Conservation (phyloP, 2,113 vertebrate genomes). For the Hippolais icterina region DNA sequence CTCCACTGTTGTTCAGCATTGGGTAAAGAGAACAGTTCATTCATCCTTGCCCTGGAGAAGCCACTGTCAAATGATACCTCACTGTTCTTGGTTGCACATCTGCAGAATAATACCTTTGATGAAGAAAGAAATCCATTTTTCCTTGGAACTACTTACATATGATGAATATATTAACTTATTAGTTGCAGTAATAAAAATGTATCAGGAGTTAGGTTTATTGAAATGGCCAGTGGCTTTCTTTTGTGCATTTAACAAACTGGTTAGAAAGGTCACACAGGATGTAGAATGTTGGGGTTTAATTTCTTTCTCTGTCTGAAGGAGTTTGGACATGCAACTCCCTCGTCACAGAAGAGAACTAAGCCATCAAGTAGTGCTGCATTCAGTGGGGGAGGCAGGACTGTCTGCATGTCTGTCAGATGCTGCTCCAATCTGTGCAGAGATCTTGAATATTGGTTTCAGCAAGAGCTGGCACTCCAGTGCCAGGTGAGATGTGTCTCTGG, state of each 20-base stretch:
- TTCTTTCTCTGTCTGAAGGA: background rate
- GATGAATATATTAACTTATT: background rate
- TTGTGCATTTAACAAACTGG: background rate
- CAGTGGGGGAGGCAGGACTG: background rate
- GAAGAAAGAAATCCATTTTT: background rate
- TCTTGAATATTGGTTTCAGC: background rate
- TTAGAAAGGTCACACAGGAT: background rate
- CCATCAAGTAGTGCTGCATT: background rate
- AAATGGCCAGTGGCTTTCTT: background rate
- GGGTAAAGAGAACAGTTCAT: background rate
- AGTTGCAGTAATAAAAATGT: background rate
- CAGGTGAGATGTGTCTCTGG: background rate
- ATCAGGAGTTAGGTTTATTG: background rate
- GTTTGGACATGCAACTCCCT: background rate
- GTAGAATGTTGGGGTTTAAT: background rate
- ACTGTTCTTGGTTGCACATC: background rate
- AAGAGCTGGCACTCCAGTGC: background rate
- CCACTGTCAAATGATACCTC: background rate
- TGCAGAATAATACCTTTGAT: background rate
- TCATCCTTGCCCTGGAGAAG: background rate
- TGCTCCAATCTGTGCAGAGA: background rate
- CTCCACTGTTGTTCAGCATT: background rate
- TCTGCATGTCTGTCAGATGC: background rate
- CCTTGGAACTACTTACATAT: background rate
- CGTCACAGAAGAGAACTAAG: background rate